phyloP scores from a whole-genome alignment of 2,888 invertebrate species.

The Suillia variegata region DNA sequence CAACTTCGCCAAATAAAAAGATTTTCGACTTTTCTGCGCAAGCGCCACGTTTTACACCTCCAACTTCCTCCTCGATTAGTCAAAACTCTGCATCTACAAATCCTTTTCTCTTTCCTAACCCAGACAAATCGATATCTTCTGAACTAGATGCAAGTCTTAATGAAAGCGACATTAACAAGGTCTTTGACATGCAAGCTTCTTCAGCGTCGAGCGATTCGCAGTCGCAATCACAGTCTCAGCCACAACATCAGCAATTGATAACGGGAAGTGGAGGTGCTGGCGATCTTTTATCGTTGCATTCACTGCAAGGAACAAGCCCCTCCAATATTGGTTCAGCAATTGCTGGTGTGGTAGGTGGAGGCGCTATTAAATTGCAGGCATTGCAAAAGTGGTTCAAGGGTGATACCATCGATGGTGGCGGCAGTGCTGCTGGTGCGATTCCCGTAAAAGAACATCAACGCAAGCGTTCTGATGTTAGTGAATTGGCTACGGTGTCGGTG shows the following conservation, averaged over 20 bases:
- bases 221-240: conserved; percentile 21
- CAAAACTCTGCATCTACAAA: conserved; percentile 48
- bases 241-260: background rate
- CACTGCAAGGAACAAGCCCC: conserved; percentile 31
- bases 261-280: conserved; percentile 12
- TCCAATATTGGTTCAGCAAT: conserved; percentile 59
- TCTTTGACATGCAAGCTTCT: conserved; percentile 35
- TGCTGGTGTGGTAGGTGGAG: conserved; percentile 61
- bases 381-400: conserved; percentile 62
- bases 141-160: conserved; percentile 24
- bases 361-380: conserved; percentile 60
- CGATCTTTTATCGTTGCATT: conserved; percentile 36
- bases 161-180: conserved; percentile 30
- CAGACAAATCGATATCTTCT: conserved; percentile 23
- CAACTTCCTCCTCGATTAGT: conserved; percentile 38
- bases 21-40: conserved; percentile 51
- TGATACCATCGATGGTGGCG: conserved; percentile 48
- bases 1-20: conserved; percentile 42
- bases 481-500: conserved; percentile 64
- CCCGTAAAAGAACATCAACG: conserved; percentile 31
- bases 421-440: background rate
- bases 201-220: conserved; percentile 31
- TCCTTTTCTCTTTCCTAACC: conserved; percentile 48
- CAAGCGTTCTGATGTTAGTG: conserved; percentile 59
- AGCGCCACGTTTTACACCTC: conserved; percentile 35